Conservation (phyloP, 2,113 vertebrate genomes). For the Pao palembangensis region DNA sequence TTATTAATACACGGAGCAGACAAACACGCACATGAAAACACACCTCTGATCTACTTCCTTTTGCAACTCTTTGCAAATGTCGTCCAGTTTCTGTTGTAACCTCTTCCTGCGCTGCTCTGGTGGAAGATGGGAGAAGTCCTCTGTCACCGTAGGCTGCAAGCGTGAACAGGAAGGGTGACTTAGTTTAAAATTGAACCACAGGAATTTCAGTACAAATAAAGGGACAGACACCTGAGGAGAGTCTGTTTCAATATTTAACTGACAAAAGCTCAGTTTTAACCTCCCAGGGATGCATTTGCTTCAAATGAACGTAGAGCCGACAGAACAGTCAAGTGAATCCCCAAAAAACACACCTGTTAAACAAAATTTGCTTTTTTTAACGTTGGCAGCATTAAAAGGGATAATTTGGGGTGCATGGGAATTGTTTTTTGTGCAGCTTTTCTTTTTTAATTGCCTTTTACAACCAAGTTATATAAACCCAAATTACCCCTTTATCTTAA, state of each 20-base stretch:
- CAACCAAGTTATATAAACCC: background rate
- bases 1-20: conserved; percentile 37
- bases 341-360: background rate
- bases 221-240: conserved; percentile 19
- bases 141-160: conserved; percentile 71
- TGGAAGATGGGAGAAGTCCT: conserved; percentile 95
- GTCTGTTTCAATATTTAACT: background rate
- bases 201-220: background rate
- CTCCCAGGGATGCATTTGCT: background rate
- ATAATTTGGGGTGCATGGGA: too few relatives aligned
- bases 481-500: background rate
- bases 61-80: conserved; percentile 91
- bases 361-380: too few relatives aligned
- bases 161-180: conserved; percentile 30
- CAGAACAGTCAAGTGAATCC: background rate
- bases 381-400: too few relatives aligned
- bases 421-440: too few relatives aligned
- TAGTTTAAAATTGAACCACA: conserved; percentile 10
- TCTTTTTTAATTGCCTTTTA: too few relatives aligned
- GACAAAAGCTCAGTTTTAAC: conserved; percentile 7
- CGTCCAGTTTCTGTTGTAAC: conserved; percentile 92
- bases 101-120: conserved; percentile 96
- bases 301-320: background rate
- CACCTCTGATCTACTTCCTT: conserved; percentile 98
- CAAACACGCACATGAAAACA: conserved; percentile 20